Evolutionary conservation across 2,113 vertebrate genomes (phyloP).

Genomic region (Micromys minutus): DNA sequence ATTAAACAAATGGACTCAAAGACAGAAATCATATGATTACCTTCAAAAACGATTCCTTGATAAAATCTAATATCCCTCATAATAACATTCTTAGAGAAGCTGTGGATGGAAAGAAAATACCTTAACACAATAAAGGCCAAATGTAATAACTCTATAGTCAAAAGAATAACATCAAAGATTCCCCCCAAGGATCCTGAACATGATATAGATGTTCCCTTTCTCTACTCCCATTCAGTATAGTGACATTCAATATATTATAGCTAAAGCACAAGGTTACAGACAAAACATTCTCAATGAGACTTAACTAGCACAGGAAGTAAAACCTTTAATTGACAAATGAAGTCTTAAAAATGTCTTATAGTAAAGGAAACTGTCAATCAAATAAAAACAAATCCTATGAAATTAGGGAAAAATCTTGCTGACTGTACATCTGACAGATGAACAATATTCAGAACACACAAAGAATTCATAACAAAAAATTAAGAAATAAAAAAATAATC

Average conservation of each 20-base stretch:
- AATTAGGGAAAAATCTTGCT: background rate
- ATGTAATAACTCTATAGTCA: background rate
- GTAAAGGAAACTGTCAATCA: background rate
- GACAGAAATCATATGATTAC: background rate
- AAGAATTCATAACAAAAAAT: background rate
- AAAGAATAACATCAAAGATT: background rate
- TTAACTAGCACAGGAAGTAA: background rate
- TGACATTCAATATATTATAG: too few species aligned
- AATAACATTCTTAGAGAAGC: background rate
- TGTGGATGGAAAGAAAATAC: background rate
- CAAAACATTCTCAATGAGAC: background rate
- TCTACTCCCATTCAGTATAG: background rate
- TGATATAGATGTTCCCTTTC: background rate
- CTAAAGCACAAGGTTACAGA: background rate
- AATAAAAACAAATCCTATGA: background rate
- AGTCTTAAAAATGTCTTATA: background rate
- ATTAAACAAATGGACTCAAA: background rate
- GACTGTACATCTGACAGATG: background rate
- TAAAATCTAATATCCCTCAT: background rate
- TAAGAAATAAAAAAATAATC: background rate
- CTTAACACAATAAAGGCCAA: background rate
- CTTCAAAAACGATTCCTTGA: background rate
- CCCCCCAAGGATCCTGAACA: background rate
- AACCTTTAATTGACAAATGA: background rate
- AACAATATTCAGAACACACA: background rate